Base-by-base conservation (phyloP, 2,888 invertebrate species). In the Caenorhabditis auriculariae region DNA sequence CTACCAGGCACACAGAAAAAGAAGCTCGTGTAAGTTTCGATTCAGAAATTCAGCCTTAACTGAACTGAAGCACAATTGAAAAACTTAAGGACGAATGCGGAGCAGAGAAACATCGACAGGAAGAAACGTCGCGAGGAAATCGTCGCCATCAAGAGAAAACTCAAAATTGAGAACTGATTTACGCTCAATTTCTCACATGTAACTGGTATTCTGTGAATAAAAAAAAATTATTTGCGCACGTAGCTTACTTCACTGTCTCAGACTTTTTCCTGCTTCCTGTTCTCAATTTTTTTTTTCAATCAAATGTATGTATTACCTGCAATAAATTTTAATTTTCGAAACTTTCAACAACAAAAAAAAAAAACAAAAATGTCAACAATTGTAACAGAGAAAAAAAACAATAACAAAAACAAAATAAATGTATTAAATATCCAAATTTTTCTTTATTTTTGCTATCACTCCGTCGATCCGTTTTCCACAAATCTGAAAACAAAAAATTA, bases 51-150 rank as follows among this genome's bases (percentile, higher is more conserved):
- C 9, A 43, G 9, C 15, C 9, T 15, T 9, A 17, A 41, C 12
- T 7, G 7, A 3, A 32, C 17, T 7, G 29, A 45, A 28, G 15
- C 9, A 41, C 9, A 17, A 41, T 12, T 19, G 9, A 19, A 19
- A 19, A 15, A 19, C 17, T 41, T 41, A 12, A 41, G 41, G 17
- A 41, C 7, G 9, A 7, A 35, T 7, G 26, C 45, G 6, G 59
- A 59, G 24, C 44, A 9, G 1, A 50, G 52, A 4, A 51, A 54
- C 27, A 23, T 48, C 2, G 58, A 58, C 23, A 46, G n/a, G 41
- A 62, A 62, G 35, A 62, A 62, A 45, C 47, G 52, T n/a, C 50
- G 62, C 4, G 62, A 62, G 32, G 62, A 62, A 37, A 54, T 62
- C 21, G 54, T 62, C 35, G 62, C 62, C 3, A 45, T 62, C 29